Percentiles rank a stretch among this genome's conserved stretches.
These are phyloP conservation scores for Pseudolaguvia tuberculata DNA, from an alignment of 2,113 vertebrate genomes.

Conservation along the genomic window DNA sequence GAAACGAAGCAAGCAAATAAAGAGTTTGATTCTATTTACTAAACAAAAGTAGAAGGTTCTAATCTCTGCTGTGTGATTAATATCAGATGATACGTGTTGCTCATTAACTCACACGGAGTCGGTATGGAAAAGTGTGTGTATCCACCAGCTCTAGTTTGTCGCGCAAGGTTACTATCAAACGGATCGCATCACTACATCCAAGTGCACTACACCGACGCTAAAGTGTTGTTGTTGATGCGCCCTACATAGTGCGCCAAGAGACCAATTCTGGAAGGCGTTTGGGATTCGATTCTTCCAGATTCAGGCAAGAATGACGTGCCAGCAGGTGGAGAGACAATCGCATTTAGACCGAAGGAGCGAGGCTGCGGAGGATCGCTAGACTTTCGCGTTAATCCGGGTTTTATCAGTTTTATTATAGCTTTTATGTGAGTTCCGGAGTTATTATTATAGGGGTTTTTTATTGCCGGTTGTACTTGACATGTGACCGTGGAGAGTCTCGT, in stretches of 20 bases:
- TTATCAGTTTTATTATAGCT: too few species aligned
- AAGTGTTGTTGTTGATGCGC: background rate
- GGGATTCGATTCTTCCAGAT: background rate
- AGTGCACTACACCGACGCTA: background rate
- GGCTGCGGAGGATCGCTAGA: background rate
- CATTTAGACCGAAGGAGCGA: background rate
- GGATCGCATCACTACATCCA: background rate
- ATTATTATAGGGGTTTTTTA: too few species aligned
- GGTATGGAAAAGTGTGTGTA: background rate
- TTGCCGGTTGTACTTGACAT: background rate
- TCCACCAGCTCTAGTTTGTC: background rate
- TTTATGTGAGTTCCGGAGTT: too few species aligned
- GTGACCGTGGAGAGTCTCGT: background rate
- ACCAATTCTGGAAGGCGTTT: conserved; percentile 6
- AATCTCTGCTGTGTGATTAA: too few species aligned
- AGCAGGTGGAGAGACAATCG: conserved; percentile 17
- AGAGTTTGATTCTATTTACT: too few species aligned
- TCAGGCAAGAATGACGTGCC: background rate
- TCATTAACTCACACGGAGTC: too few species aligned
- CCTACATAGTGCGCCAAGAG: background rate
- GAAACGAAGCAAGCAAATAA: background rate
- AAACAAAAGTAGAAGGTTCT: too few species aligned
- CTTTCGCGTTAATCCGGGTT: too few species aligned
- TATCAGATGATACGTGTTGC: too few species aligned
- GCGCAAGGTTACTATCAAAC: background rate